Evolutionary conservation across 2,113 vertebrate species (phyloP).

Genomic region (Capra hircus): DNA sequence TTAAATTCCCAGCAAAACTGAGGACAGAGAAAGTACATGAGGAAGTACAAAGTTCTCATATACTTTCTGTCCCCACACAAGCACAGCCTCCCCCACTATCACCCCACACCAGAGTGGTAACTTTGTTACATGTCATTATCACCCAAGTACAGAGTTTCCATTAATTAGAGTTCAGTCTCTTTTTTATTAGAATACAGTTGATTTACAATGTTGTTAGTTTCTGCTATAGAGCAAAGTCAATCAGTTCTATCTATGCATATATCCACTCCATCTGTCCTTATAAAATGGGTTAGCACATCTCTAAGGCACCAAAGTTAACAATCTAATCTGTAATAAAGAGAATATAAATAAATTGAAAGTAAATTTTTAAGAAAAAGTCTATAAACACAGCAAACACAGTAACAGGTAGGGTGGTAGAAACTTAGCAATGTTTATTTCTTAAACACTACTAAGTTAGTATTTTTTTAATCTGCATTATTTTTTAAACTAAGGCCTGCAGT

Average conservation of each 20-base stretch:
- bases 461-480: neutral
- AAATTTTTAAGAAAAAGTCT: neutral
- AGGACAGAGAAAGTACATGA: neutral
- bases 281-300: neutral
- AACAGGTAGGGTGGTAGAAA: neutral
- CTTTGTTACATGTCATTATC: neutral
- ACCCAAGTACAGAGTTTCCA: neutral
- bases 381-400: neutral
- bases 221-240: neutral
- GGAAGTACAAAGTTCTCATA: neutral
- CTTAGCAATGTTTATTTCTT: neutral
- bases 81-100: neutral
- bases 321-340: neutral
- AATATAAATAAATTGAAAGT: neutral
- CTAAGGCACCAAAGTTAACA: neutral
- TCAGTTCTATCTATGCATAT: neutral
- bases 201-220: neutral
- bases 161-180: neutral
- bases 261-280: neutral
- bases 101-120: neutral
- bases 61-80: neutral
- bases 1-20: neutral
- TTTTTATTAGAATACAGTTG: neutral
- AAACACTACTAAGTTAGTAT: neutral
- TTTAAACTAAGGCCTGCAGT: neutral